phyloP scores from a whole-genome alignment of 2,113 vertebrate species.

The Aspidoscelis tigris region DNA sequence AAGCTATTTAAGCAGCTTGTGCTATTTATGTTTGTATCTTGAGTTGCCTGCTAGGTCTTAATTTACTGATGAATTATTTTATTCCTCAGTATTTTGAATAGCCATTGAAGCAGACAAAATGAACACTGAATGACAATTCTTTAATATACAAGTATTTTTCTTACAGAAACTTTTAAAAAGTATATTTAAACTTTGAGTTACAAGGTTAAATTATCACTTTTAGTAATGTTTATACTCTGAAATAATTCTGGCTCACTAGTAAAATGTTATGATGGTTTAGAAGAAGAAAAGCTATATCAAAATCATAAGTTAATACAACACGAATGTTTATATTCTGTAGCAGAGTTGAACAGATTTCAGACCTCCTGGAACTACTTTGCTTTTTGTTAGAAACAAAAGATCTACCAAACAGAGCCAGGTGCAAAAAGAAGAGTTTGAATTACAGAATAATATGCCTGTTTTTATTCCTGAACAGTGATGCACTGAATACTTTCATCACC shows the following conservation, averaged over 20 bases:
- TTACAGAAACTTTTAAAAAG: background rate
- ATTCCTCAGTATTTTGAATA: background rate
- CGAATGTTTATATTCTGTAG: background rate
- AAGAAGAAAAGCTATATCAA: background rate
- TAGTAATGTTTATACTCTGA: background rate
- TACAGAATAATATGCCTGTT: no score
- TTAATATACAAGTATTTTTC: background rate
- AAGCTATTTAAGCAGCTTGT: conserved; percentile 50
- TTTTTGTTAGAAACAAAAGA: no score
- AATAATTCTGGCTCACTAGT: conserved; percentile 27
- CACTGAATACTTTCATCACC: no score
- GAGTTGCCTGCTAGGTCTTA: conserved; percentile 25
- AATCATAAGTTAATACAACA: background rate
- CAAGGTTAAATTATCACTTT: conserved; percentile 21
- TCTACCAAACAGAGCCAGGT: no score
- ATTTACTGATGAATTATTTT: conserved; percentile 17
- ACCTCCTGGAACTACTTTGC: no score
- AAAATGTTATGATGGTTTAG: conserved; percentile 5
- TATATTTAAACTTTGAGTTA: background rate
- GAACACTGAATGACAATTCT: conserved; percentile 14
- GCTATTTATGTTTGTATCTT: conserved; percentile 27
- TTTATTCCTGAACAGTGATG: no score
- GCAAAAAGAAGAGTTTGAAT: no score
- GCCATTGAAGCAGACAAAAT: background rate
- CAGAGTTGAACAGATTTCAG: background rate